Evolutionary conservation across 1,140 invertebrate species (phyloP).

Genomic region (Penaeus chinensis): DNA sequence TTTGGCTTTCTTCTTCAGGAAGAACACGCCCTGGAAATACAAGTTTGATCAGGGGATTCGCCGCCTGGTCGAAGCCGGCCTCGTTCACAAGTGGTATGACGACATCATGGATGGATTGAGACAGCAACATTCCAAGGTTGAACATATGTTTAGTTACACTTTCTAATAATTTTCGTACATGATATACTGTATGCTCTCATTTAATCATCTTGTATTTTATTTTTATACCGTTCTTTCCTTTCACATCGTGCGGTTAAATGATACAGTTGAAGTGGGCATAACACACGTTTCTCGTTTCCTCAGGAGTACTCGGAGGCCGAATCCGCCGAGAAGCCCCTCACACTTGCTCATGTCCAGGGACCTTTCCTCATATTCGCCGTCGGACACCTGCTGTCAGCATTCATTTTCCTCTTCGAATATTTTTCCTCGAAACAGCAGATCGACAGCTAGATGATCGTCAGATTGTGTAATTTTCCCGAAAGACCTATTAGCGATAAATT

Average conservation of each 20-base stretch:
- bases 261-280: neutral
- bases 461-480: too few relatives aligned
- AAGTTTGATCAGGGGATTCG: slow-evolving; percentile 10
- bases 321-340: neutral
- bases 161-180: too few relatives aligned
- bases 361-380: neutral
- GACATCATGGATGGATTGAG: neutral
- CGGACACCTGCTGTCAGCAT: neutral
- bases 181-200: too few relatives aligned
- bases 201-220: too few relatives aligned
- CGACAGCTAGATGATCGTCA: too few relatives aligned
- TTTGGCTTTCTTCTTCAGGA: slow-evolving; percentile 26
- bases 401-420: neutral
- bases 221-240: too few relatives aligned
- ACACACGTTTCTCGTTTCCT: neutral
- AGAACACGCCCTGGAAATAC: slow-evolving; percentile 23
- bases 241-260: too few relatives aligned
- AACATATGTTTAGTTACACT: neutral
- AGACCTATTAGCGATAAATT: too few relatives aligned
- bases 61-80: slow-evolving; percentile 1
- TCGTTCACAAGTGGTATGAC: slow-evolving; percentile 23
- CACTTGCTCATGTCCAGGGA: neutral
- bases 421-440: too few relatives aligned
- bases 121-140: neutral
- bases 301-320: neutral